A percentile compares a stretch with the other conserved stretches of the same genome.
Evolutionary conservation across 2,888 invertebrate genomes (phyloP).

Genomic region (Cordilura impudica): DNA sequence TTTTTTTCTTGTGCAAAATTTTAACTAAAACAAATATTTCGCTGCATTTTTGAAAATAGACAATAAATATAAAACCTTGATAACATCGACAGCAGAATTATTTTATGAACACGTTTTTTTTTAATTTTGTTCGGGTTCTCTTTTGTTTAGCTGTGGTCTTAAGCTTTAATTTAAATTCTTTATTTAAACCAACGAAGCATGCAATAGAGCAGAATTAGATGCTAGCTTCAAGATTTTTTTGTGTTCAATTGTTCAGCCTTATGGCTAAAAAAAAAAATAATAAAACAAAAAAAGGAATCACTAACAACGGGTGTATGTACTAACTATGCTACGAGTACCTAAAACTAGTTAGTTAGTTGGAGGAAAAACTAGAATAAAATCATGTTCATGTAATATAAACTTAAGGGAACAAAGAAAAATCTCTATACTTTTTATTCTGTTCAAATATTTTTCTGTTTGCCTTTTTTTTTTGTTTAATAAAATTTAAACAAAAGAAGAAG

Average conservation of each 20-base stretch:
- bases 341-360: constrained; percentile 35
- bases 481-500: constrained; percentile 37
- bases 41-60: not conserved
- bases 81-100: not conserved
- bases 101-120: constrained; percentile 12
- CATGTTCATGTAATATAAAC: constrained; percentile 49
- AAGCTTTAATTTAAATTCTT: constrained; percentile 22
- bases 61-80: not conserved
- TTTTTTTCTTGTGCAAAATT: no score
- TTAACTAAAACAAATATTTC: no score
- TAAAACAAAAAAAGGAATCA: no score
- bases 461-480: not conserved
- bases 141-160: constrained; percentile 1
- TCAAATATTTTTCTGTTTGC: constrained; percentile 9
- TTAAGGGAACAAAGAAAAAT: constrained; percentile 26
- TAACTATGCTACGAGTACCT: not conserved
- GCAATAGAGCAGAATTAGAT: constrained; percentile 40
- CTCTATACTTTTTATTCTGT: not conserved
- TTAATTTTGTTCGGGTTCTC: constrained; percentile 4
- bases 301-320: no score
- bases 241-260: not conserved
- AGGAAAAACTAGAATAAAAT: constrained; percentile 56
- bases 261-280: not conserved
- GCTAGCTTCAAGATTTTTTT: constrained; percentile 27
- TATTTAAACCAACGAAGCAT: constrained; percentile 34